These are phyloP conservation scores for Amblyteles armatorius DNA, from an alignment of 2,888 invertebrate species.

Conservation along the genomic window DNA sequence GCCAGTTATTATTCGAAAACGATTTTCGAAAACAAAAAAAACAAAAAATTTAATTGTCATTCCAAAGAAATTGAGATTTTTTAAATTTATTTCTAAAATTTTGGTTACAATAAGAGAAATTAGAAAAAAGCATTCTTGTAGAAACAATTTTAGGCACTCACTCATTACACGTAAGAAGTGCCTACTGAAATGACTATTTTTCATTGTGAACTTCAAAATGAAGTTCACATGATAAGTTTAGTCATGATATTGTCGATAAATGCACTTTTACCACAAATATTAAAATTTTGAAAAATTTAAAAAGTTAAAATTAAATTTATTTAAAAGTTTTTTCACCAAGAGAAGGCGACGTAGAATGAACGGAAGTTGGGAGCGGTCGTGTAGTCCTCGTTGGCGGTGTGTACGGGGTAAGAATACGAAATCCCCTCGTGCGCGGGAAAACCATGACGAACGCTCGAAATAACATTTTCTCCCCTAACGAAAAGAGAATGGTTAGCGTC, in stretches of 20 bases:
- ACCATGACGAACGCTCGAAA: conserved; percentile 73
- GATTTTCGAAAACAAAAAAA: too few relatives aligned
- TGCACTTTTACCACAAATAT: too few relatives aligned
- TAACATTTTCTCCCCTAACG: conserved; percentile 78
- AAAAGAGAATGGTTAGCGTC: conserved; percentile 72
- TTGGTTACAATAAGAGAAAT: neutral
- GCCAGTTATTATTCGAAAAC: too few relatives aligned
- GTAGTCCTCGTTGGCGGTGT: neutral
- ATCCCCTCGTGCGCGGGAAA: conserved; percentile 61
- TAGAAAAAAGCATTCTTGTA: neutral
- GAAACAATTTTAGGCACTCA: too few relatives aligned
- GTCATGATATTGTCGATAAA: too few relatives aligned
- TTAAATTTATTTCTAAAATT: neutral
- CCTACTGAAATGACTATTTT: too few relatives aligned
- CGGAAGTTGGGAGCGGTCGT: conserved; percentile 46
- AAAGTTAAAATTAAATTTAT: neutral
- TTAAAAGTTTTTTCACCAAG: neutral
- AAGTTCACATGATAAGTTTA: too few relatives aligned
- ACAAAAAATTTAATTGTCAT: neutral
- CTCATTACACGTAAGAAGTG: too few relatives aligned
- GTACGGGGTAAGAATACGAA: conserved; percentile 30
- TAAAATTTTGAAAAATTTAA: too few relatives aligned
- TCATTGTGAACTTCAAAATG: too few relatives aligned
- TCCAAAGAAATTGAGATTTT: neutral
- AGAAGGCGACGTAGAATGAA: conserved; percentile 5